Evolutionary conservation across 2,113 vertebrate genomes (phyloP).

Genomic region (Alethe diademata): DNA sequence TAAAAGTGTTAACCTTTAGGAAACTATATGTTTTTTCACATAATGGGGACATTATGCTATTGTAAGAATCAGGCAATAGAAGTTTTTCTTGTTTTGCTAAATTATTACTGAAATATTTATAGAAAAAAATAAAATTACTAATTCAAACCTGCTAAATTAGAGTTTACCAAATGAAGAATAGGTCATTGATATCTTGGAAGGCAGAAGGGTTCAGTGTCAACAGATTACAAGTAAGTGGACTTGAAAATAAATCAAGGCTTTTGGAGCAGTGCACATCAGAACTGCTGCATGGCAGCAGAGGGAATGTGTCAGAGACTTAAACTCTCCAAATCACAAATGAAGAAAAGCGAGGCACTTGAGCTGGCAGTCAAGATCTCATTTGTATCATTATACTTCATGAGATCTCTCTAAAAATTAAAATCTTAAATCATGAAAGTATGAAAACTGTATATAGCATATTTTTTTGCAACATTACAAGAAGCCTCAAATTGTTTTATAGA

Average conservation of each 20-base stretch:
- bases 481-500: background rate
- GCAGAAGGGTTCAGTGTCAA: background rate
- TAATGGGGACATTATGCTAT: background rate
- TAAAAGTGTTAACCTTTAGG: background rate
- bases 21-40: background rate
- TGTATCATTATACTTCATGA: background rate
- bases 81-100: background rate
- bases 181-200: background rate
- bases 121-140: background rate
- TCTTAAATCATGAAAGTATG: background rate
- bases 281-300: background rate
- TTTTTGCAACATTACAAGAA: background rate
- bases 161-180: background rate
- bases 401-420: background rate
- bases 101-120: background rate
- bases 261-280: background rate
- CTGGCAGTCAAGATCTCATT: background rate
- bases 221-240: background rate
- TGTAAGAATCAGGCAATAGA: background rate
- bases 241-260: background rate
- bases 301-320: background rate
- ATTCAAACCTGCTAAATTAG: background rate
- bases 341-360: background rate
- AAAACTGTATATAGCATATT: background rate
- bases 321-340: background rate